Evolutionary conservation across 1,140 invertebrate species (phyloP).

Genomic region (Sitobion miscanthi): DNA sequence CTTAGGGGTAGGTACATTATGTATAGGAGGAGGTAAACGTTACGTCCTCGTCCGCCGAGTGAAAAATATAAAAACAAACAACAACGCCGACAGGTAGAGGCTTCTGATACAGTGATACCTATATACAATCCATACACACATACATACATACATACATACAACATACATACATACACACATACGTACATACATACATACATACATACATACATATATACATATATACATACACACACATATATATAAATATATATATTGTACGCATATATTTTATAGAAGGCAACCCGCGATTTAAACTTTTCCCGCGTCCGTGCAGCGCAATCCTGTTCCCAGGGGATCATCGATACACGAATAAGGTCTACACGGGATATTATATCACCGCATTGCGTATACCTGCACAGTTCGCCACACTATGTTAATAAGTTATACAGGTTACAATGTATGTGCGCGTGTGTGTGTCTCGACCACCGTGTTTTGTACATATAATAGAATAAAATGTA

Average conservation of each 20-base stretch:
- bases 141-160: too few species aligned
- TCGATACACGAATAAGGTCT: neutral
- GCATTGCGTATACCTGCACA: constrained; percentile 44
- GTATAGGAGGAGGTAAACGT: neutral
- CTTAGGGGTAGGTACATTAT: neutral
- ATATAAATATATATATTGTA: neutral
- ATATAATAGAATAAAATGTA: neutral
- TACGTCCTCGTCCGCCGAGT: neutral
- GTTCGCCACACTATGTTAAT: neutral
- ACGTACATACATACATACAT: neutral
- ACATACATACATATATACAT: too few species aligned
- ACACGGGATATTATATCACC: constrained; percentile 20
- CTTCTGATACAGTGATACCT: neutral
- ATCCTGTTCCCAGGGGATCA: constrained; percentile 7
- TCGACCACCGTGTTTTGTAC: neutral
- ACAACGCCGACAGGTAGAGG: neutral
- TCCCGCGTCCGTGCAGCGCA: neutral
- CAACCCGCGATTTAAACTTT: constrained; percentile 26
- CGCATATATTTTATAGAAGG: neutral
- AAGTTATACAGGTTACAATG: neutral
- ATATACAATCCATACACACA: neutral
- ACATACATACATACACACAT: neutral
- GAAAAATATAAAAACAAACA: constrained; percentile 16
- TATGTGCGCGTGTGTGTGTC: neutral
- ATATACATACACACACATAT: too few species aligned